These are phyloP conservation scores for Dolichopus griseipennis DNA, from an alignment of 2,888 invertebrate species.

Conservation along the genomic window DNA sequence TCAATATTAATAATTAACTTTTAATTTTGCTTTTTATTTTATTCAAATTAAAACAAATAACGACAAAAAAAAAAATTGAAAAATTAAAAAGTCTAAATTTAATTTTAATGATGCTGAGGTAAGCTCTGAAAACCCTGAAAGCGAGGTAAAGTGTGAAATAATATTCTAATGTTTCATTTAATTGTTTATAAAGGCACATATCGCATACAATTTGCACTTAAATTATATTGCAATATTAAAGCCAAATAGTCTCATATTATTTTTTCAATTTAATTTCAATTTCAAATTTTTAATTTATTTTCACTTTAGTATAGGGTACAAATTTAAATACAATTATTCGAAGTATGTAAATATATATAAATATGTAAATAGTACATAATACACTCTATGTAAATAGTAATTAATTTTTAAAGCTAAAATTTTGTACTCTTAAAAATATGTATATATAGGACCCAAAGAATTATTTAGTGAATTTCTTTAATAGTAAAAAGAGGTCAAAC, in stretches of 20 bases:
- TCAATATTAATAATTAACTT: conserved; percentile 14
- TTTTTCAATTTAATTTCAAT: background rate
- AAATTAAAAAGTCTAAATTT: background rate
- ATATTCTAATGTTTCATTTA: background rate
- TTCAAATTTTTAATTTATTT: background rate
- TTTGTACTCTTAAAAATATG: no score
- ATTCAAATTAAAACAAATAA: background rate
- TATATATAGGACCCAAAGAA: no score
- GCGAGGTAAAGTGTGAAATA: background rate
- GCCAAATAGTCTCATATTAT: background rate
- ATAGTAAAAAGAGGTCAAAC: no score
- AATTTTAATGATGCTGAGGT: background rate
- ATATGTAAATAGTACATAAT: no score
- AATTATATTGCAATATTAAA: no score
- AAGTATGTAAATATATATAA: no score
- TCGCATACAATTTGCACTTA: background rate
- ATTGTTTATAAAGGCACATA: background rate
- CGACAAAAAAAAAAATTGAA: background rate
- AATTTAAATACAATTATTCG: no score
- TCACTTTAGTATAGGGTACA: background rate
- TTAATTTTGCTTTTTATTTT: conserved; percentile 19
- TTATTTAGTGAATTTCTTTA: no score
- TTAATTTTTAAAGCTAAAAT: no score
- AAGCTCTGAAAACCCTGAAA: background rate
- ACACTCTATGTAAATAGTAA: no score